These are phyloP conservation scores for Tinea trinotella DNA, from an alignment of 2,888 invertebrate species.

Conservation along the genomic window DNA sequence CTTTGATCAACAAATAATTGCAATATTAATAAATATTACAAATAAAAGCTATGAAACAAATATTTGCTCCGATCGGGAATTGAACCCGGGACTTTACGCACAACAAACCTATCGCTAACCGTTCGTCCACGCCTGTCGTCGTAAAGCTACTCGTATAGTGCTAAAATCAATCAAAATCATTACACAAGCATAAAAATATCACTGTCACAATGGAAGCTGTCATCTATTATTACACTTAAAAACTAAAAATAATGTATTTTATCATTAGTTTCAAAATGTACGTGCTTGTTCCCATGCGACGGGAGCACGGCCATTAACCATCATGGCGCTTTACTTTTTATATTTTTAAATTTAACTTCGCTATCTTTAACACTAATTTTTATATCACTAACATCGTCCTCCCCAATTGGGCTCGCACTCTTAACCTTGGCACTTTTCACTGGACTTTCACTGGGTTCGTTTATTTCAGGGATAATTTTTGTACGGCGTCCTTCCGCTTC, in stretches of 20 bases:
- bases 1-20: too few species aligned
- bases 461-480: constrained; percentile 26
- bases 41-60: too few species aligned
- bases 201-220: neutral
- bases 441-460: constrained; percentile 30
- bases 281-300: constrained; percentile 55
- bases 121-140: too few species aligned
- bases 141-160: too few species aligned
- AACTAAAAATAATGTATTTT: constrained; percentile 56
- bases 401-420: constrained; percentile 21
- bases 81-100: too few species aligned
- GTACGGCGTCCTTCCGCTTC: constrained; percentile 28
- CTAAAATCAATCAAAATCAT: too few species aligned
- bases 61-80: too few species aligned
- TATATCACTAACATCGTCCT: constrained; percentile 24
- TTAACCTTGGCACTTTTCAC: constrained; percentile 26
- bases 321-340: constrained; percentile 43
- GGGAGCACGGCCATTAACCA: constrained; percentile 60
- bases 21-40: too few species aligned
- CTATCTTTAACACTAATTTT: constrained; percentile 8
- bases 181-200: too few species aligned
- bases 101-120: too few species aligned
- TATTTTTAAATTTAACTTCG: constrained; percentile 29
- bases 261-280: constrained; percentile 60
- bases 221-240: neutral